Evolutionary conservation across 2,888 invertebrate genomes (phyloP).

Genomic region (Elegia similella): DNA sequence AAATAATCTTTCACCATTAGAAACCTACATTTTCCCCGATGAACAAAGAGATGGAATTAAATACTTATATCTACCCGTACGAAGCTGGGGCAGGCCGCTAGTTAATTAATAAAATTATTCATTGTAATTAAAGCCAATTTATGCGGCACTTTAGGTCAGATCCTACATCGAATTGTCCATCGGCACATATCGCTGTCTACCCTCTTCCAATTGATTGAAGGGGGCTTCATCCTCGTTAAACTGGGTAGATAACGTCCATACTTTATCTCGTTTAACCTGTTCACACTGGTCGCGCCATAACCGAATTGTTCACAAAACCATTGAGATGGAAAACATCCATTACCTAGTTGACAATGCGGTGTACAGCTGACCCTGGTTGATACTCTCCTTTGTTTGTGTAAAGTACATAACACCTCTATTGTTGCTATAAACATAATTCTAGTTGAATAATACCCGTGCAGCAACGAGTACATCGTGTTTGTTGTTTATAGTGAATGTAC

Average conservation of each 20-base stretch:
- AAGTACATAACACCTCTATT: too few species aligned
- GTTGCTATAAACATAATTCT: too few species aligned
- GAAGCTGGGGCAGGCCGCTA: too few species aligned
- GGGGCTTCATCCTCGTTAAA: not conserved
- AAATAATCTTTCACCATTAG: too few species aligned
- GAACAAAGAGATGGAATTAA: too few species aligned
- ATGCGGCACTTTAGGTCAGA: not conserved
- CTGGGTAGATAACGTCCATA: not conserved
- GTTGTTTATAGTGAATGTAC: too few species aligned
- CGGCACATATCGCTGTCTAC: constrained; percentile 2
- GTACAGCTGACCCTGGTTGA: not conserved
- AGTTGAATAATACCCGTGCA: too few species aligned
- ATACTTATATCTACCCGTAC: not conserved
- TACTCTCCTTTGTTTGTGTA: too few species aligned
- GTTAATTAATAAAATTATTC: not conserved
- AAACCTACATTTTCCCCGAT: too few species aligned
- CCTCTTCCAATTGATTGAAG: constrained; percentile 5
- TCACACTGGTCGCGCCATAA: not conserved
- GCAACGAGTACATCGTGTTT: too few species aligned
- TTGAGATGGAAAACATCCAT: constrained; percentile 2
- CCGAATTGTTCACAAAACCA: not conserved
- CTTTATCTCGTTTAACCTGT: not conserved
- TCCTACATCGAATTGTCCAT: not conserved
- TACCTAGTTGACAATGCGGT: not conserved
- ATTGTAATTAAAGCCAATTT: not conserved